phyloP scores from a whole-genome alignment of 1,140 invertebrate species.

The Holcopasites calliopsidis region DNA sequence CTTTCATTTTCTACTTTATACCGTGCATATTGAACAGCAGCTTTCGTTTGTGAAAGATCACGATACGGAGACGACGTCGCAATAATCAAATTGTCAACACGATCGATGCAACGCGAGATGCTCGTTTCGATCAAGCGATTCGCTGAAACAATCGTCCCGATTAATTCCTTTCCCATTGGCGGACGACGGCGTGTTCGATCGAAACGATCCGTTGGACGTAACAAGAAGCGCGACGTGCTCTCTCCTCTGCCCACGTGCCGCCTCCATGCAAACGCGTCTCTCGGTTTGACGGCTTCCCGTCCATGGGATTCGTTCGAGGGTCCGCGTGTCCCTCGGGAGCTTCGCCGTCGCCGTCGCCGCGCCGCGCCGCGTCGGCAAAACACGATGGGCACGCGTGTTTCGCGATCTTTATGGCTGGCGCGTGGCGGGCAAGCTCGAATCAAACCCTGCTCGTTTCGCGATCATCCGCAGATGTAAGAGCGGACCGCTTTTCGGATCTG shows the following conservation, averaged over 20 bases:
- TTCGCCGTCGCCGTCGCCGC: background rate
- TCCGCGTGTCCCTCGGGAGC: slow-evolving; percentile 10
- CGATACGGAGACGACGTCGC: no score
- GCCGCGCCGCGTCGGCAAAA: slow-evolving; percentile 10
- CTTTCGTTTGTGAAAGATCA: no score
- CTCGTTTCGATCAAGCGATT: background rate
- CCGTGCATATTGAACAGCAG: background rate
- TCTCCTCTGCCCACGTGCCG: background rate
- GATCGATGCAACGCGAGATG: background rate
- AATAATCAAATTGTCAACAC: no score
- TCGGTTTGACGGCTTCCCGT: slow-evolving; percentile 36
- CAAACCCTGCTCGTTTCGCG: background rate
- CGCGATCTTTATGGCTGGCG: slow-evolving; percentile 6
- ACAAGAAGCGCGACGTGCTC: slow-evolving; percentile 10
- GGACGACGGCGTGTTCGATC: background rate
- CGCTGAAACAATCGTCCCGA: slow-evolving; percentile 8
- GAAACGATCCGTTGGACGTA: slow-evolving; percentile 17
- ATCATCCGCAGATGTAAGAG: slow-evolving; percentile 46
- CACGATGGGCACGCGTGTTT: slow-evolving; percentile 9
- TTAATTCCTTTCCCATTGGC: slow-evolving; percentile 28
- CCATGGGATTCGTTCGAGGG: slow-evolving; percentile 12
- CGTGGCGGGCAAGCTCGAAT: slow-evolving; percentile 8
- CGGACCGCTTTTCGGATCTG: no score
- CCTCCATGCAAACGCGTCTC: slow-evolving; percentile 5
- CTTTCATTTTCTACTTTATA: slow-evolving; percentile 20